These are phyloP conservation scores for Drosophila lacteicornis DNA, from an alignment of 1,140 invertebrate species.

Conservation along the genomic window DNA sequence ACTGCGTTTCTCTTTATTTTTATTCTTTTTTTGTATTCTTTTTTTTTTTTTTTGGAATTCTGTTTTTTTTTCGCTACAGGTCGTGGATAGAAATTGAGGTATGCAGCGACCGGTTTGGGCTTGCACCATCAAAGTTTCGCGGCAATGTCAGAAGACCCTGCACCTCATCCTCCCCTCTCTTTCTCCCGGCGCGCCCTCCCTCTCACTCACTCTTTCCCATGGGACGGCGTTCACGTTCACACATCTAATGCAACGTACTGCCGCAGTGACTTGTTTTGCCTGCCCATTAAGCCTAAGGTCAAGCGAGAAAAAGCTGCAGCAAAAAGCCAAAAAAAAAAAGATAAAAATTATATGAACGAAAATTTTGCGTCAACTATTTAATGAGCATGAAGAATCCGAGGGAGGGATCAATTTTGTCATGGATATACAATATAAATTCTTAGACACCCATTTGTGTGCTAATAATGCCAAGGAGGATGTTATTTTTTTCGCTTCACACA, in stretches of 20 bases:
- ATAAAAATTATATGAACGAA: constrained; percentile 48
- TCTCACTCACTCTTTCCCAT: constrained; percentile 11
- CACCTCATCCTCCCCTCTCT: constrained; percentile 19
- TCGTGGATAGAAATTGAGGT: constrained; percentile 82
- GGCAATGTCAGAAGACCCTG: constrained; percentile 41
- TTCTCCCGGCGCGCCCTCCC: constrained; percentile 8
- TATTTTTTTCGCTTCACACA: constrained; percentile 1
- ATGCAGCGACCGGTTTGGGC: constrained; percentile 78
- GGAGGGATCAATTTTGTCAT: constrained; percentile 53
- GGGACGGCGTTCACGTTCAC: constrained; percentile 66
- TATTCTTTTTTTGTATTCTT: constrained; percentile 45
- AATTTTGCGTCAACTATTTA: constrained; percentile 74
- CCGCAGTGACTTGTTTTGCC: constrained; percentile 68
- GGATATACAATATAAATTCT: constrained; percentile 50
- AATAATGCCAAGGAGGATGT: constrained; percentile 3
- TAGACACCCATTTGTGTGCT: constrained; percentile 10
- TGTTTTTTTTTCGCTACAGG: constrained; percentile 62
- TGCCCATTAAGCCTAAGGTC: constrained; percentile 76
- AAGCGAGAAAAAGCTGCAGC: constrained; percentile 42
- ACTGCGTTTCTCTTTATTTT: constrained; percentile 79
- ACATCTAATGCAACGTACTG: constrained; percentile 69
- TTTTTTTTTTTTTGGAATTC: constrained; percentile 36
- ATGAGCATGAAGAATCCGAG: constrained; percentile 60
- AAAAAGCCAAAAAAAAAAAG: constrained; percentile 9
- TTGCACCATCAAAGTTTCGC: constrained; percentile 70